Conservation (phyloP, 2,113 vertebrate genomes). For the Phainopepla nitens region DNA sequence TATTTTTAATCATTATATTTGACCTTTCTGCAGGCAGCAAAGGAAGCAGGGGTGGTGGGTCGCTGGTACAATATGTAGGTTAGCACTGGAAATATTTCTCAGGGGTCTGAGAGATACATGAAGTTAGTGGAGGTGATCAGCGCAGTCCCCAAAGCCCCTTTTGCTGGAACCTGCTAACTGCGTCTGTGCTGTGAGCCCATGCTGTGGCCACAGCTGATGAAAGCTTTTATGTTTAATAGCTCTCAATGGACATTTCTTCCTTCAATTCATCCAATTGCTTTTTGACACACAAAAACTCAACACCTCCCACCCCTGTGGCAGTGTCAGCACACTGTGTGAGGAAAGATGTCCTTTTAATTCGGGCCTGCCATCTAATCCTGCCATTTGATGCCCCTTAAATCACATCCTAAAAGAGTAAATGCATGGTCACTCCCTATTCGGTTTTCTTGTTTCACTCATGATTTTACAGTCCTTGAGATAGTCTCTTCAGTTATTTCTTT, state of each 20-base stretch:
- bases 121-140: neutral
- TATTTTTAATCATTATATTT: slow-evolving; percentile 16
- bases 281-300: neutral
- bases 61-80: neutral
- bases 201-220: neutral
- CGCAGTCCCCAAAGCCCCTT: neutral
- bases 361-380: neutral
- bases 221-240: slow-evolving; percentile 1
- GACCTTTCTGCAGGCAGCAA: slow-evolving; percentile 1
- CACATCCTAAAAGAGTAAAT: neutral
- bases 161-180: neutral
- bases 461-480: neutral
- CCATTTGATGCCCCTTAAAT: neutral
- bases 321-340: neutral
- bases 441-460: neutral
- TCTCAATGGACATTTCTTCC: neutral
- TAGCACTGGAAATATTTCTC: neutral
- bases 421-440: neutral
- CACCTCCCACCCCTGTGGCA: neutral
- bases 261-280: neutral
- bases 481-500: neutral
- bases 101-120: neutral
- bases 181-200: neutral
- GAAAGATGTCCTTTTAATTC: neutral
- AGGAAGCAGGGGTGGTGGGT: neutral